Evolutionary conservation across 2,888 invertebrate species (phyloP).

Genomic region (Cryptocephalus moraei): DNA sequence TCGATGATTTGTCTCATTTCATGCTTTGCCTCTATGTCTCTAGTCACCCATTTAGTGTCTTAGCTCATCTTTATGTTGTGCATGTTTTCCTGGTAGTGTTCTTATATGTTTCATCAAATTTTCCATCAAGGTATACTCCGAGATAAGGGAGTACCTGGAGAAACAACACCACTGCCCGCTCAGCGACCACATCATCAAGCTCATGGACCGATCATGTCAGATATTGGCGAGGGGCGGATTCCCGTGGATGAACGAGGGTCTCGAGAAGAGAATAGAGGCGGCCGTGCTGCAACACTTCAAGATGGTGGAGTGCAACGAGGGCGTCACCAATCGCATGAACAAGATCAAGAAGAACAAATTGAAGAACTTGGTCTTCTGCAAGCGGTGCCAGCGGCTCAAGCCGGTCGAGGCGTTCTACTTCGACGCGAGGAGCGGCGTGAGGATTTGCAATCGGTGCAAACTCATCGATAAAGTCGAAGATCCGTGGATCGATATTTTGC

Average conservation of each 20-base stretch:
- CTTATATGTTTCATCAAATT: too few species aligned
- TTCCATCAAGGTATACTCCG: constrained; percentile 51
- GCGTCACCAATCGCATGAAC: constrained; percentile 42
- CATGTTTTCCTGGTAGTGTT: too few species aligned
- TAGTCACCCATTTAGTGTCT: too few species aligned
- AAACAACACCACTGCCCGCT: constrained; percentile 44
- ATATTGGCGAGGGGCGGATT: constrained; percentile 54
- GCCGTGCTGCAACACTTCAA: constrained; percentile 47
- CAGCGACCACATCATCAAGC: constrained; percentile 47
- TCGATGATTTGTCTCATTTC: too few species aligned
- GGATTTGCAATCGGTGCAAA: constrained; percentile 54
- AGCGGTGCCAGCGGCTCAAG: constrained; percentile 57
- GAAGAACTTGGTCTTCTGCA: constrained; percentile 41
- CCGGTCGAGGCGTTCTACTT: constrained; percentile 50
- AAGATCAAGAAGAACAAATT: constrained; percentile 31
- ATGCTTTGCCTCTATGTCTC: too few species aligned
- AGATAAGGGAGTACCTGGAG: constrained; percentile 57
- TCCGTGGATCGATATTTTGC: constrained; percentile 49
- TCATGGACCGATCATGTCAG: constrained; percentile 64
- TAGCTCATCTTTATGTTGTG: constrained; percentile 54
- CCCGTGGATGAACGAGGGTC: constrained; percentile 47
- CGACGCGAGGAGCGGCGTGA: constrained; percentile 46
- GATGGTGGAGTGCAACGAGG: constrained; percentile 48
- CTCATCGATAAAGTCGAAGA: constrained; percentile 54
- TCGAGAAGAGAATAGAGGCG: constrained; percentile 56